Conservation (phyloP, 1,140 invertebrate genomes). For the Manduca sexta region DNA sequence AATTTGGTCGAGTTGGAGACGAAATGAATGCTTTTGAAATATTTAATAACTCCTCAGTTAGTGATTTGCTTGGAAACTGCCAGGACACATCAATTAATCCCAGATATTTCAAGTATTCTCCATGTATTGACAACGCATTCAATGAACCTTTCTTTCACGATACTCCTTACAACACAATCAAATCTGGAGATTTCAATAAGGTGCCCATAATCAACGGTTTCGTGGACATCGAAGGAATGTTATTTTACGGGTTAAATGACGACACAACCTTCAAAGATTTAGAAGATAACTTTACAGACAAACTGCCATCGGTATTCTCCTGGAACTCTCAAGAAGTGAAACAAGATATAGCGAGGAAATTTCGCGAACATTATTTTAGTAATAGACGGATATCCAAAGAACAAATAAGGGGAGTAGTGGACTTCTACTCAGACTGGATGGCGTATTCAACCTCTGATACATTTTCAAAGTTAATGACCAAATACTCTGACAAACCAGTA, state of each 20-base stretch:
- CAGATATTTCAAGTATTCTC: constrained; percentile 49
- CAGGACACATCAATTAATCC: constrained; percentile 36
- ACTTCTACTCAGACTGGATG: constrained; percentile 55
- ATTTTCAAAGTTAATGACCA: constrained; percentile 37
- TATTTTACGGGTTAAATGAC: constrained; percentile 44
- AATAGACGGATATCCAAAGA: constrained; percentile 22
- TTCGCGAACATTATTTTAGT: constrained; percentile 44
- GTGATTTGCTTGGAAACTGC: constrained; percentile 26
- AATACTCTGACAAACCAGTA: constrained; percentile 34
- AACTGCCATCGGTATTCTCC: constrained; percentile 45
- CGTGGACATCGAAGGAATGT: constrained; percentile 41
- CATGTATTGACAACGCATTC: constrained; percentile 39
- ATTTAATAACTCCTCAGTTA: constrained; percentile 29
- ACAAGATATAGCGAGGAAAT: constrained; percentile 24
- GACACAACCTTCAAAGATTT: constrained; percentile 31
- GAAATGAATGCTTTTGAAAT: constrained; percentile 37
- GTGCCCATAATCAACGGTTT: constrained; percentile 51
- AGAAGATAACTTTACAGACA: constrained; percentile 40
- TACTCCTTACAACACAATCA: constrained; percentile 43
- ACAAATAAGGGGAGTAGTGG: constrained; percentile 21
- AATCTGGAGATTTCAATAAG: constrained; percentile 45
- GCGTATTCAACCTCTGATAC: constrained; percentile 37
- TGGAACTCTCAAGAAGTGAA: constrained; percentile 37
- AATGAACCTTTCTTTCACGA: constrained; percentile 41
- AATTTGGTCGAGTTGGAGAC: constrained; percentile 28